These are phyloP conservation scores for Erannis defoliaria DNA, from an alignment of 2,888 invertebrate genomes.

Conservation along the genomic window DNA sequence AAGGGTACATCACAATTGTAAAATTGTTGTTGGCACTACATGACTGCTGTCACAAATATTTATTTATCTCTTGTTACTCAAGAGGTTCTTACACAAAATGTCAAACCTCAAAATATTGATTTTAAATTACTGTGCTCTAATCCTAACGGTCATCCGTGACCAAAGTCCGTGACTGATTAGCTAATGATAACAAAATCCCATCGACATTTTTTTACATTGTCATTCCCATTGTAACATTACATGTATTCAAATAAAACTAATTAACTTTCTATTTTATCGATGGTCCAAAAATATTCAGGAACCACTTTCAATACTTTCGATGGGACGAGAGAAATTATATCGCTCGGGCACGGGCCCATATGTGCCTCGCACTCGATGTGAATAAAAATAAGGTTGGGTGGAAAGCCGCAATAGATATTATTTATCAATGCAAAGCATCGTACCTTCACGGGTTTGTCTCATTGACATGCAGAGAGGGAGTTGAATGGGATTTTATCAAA, in stretches of 20 bases:
- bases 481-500: conserved; percentile 52
- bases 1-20: no score
- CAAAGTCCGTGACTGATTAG: not conserved
- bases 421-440: conserved; percentile 61
- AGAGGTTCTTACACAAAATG: no score
- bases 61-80: no score
- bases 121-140: no score
- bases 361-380: conserved; percentile 60
- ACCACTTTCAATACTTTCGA: conserved; percentile 82
- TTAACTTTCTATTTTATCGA: conserved; percentile 80
- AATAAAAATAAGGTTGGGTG: conserved; percentile 74
- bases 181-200: no score
- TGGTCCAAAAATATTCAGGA: conserved; percentile 79
- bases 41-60: no score
- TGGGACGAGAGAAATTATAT: conserved; percentile 84
- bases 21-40: no score
- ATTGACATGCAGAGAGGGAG: conserved; percentile 52
- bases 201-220: not conserved
- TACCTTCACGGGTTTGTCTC: conserved; percentile 45
- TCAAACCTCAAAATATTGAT: no score
- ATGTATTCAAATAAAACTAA: conserved; percentile 51
- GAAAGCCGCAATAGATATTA: conserved; percentile 81
- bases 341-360: conserved; percentile 64
- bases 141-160: no score
- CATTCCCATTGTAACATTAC: conserved; percentile 45